phyloP scores from a whole-genome alignment of 2,113 vertebrate genomes.

The Paracanthobrama guichenoti region DNA sequence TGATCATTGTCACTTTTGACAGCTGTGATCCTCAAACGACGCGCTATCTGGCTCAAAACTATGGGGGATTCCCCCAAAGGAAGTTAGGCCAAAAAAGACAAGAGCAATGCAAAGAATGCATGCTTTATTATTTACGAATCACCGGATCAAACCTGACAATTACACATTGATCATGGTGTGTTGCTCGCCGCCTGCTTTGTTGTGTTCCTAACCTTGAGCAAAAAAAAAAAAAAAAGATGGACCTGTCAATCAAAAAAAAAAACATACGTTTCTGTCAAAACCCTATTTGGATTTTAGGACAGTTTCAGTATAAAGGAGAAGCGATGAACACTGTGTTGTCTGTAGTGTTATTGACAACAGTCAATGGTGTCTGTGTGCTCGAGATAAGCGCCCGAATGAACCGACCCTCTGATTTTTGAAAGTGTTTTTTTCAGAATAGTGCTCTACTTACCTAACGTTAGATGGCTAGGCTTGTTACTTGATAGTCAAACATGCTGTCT shows the following conservation, averaged over 20 bases:
- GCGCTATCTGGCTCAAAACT: background rate
- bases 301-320: constrained; percentile 1
- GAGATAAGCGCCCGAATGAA: constrained; percentile 27
- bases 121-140: background rate
- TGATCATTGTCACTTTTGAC: constrained; percentile 2
- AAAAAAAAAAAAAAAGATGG: constrained; percentile 7
- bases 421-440: background rate
- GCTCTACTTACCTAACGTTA: background rate
- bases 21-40: background rate
- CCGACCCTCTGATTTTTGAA: background rate
- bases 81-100: constrained; percentile 39
- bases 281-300: background rate
- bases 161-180: background rate
- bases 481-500: background rate
- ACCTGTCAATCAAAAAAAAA: constrained; percentile 39
- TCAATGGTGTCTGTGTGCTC: constrained; percentile 2
- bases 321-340: background rate
- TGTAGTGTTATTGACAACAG: constrained; percentile 14
- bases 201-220: constrained; percentile 42
- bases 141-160: background rate
- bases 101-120: constrained; percentile 19
- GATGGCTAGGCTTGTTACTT: too few relatives aligned
- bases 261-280: background rate
- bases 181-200: constrained; percentile 13
- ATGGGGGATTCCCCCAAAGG: constrained; percentile 51